These are phyloP conservation scores for Colinus virginianus DNA, from an alignment of 2,113 vertebrate species.

Conservation along the genomic window DNA sequence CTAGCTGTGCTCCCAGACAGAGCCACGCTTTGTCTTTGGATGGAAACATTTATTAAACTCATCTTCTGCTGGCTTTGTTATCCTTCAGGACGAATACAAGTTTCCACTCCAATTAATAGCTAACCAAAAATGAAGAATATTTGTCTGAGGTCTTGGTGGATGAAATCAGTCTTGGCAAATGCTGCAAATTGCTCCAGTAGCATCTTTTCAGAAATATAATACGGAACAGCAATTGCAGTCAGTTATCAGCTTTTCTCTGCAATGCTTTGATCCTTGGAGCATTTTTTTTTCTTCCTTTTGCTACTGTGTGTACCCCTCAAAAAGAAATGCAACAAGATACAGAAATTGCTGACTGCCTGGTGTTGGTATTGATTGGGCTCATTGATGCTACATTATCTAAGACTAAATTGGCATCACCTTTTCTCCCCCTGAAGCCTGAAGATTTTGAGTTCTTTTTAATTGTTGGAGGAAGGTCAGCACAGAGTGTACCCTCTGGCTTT, in stretches of 20 bases:
- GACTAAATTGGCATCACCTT: constrained; percentile 41
- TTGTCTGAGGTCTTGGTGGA: neutral
- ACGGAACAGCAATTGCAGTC: constrained; percentile 28
- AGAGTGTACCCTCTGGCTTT: constrained; percentile 51
- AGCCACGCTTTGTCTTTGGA: neutral
- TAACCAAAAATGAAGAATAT: neutral
- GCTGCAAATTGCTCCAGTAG: neutral
- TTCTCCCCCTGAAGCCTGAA: constrained; percentile 30
- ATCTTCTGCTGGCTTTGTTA: neutral
- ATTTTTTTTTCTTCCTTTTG: constrained; percentile 3
- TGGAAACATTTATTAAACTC: constrained; percentile 54
- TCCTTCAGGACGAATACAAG: neutral
- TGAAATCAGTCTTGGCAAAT: neutral
- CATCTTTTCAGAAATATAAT: constrained; percentile 13
- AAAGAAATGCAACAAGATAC: constrained; percentile 26
- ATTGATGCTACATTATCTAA: constrained; percentile 62
- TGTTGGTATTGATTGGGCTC: constrained; percentile 51
- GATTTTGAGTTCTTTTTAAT: constrained; percentile 67
- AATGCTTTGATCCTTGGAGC: constrained; percentile 33
- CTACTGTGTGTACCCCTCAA: neutral
- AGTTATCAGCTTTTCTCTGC: constrained; percentile 38
- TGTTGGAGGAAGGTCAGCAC: constrained; percentile 68
- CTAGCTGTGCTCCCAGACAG: neutral
- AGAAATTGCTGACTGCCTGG: constrained; percentile 46
- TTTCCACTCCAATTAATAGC: constrained; percentile 34